phyloP scores from a whole-genome alignment of 2,797 vertebrate genomes.

The Rachycentron canadum region DNA sequence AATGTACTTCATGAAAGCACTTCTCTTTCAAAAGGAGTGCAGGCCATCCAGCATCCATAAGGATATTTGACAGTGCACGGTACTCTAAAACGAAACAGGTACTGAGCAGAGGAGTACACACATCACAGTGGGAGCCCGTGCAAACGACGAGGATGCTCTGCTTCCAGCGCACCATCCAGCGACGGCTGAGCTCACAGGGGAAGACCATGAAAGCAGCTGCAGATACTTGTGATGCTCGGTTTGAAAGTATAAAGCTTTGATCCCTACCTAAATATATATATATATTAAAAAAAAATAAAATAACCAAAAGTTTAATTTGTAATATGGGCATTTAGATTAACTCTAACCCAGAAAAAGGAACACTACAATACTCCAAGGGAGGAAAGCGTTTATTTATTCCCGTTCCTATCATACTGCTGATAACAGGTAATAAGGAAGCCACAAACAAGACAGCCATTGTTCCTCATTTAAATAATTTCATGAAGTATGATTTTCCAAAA shows the following conservation, averaged over 20 bases:
- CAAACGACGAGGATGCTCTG: slow-evolving; percentile 19
- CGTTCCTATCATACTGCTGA: neutral
- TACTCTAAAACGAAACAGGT: slow-evolving; percentile 25
- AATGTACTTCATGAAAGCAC: neutral
- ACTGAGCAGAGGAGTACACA: slow-evolving; percentile 31
- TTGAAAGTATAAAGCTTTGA: slow-evolving; percentile 38
- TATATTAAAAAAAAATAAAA: slow-evolving; percentile 7
- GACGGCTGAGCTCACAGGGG: slow-evolving; percentile 38
- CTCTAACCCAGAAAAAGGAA: neutral
- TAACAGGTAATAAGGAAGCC: slow-evolving; percentile 2
- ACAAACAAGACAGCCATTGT: neutral
- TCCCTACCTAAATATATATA: too few species aligned
- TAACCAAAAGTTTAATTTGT: slow-evolving; percentile 33
- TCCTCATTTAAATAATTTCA: neutral
- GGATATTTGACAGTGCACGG: slow-evolving; percentile 23
- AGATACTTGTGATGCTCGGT: slow-evolving; percentile 24
- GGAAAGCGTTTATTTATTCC: slow-evolving; percentile 7
- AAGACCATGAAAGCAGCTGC: slow-evolving; percentile 47
- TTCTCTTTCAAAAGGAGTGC: slow-evolving; percentile 8
- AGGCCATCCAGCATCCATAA: neutral
- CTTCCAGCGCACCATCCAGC: slow-evolving; percentile 33
- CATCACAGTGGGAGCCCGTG: slow-evolving; percentile 46
- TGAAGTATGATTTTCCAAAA: neutral
- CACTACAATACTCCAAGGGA: neutral
- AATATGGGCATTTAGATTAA: slow-evolving; percentile 32